A percentile compares a stretch with the other conserved stretches of the same genome.
phyloP scores from a whole-genome alignment of 1,140 invertebrate genomes.

The Zophobas morio region DNA sequence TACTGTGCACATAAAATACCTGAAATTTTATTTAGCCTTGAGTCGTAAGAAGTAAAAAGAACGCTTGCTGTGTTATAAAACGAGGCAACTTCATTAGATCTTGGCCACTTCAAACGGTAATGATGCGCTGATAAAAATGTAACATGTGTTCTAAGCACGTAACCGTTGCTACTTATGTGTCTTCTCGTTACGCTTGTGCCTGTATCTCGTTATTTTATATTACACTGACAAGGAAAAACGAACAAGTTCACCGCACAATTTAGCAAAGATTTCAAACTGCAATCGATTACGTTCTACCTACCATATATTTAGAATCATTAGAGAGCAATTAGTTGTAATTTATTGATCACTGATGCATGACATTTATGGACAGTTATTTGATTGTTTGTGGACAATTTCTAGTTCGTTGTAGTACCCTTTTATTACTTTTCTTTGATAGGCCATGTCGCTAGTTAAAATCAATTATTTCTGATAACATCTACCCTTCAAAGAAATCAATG shows the following conservation, averaged over 20 bases:
- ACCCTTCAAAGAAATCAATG: no score
- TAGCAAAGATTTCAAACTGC: conserved; percentile 18
- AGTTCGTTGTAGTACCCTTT: not conserved
- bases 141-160: conserved; percentile 48
- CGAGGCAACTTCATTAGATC: conserved; percentile 46
- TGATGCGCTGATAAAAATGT: conserved; percentile 49
- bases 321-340: conserved; percentile 29
- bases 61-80: conserved; percentile 17
- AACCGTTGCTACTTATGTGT: conserved; percentile 38
- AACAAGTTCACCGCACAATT: conserved; percentile 32
- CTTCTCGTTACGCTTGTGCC: conserved; percentile 43
- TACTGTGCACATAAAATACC: no score
- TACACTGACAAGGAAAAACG: conserved; percentile 31
- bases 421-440: no score
- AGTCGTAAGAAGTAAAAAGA: not conserved
- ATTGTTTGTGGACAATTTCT: conserved; percentile 31
- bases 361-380: conserved; percentile 22
- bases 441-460: no score
- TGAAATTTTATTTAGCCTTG: no score
- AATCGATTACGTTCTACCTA: conserved; percentile 23
- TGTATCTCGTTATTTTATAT: conserved; percentile 47
- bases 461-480: no score
- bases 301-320: conserved; percentile 37
- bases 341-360: conserved; percentile 24
- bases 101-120: conserved; percentile 48